phyloP scores from a whole-genome alignment of 1,140 invertebrate genomes.

The Achroia grisella region DNA sequence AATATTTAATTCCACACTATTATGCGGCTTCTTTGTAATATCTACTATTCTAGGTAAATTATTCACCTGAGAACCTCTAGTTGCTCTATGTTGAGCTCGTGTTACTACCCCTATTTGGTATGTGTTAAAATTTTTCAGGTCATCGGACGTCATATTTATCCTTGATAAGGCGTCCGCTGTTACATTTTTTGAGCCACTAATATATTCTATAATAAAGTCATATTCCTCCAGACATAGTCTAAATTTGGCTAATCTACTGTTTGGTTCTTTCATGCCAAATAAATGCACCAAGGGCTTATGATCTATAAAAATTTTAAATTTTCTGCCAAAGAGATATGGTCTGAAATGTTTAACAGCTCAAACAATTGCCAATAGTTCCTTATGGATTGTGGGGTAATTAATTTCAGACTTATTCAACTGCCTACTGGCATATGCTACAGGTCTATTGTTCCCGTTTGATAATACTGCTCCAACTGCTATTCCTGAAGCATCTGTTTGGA shows the following conservation, averaged over 20 bases:
- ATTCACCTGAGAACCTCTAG: background rate
- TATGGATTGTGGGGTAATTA: slow-evolving; percentile 48
- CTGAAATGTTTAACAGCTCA: too few species aligned
- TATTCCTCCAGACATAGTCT: slow-evolving; percentile 43
- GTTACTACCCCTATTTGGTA: slow-evolving; percentile 7
- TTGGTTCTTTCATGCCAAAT: slow-evolving; percentile 37
- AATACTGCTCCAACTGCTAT: background rate
- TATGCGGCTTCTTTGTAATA: slow-evolving; percentile 3
- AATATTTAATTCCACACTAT: slow-evolving; percentile 1
- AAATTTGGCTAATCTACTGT: slow-evolving; percentile 43
- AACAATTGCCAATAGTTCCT: slow-evolving; percentile 72
- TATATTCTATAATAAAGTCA: slow-evolving; percentile 38
- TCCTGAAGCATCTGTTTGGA: slow-evolving; percentile 1
- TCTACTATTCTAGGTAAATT: background rate
- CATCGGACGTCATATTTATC: slow-evolving; percentile 9
- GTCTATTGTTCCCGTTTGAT: background rate
- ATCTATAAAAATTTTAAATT: slow-evolving; percentile 48
- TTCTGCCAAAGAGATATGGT: too few species aligned
- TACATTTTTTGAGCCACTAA: slow-evolving; percentile 14
- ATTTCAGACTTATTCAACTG: background rate
- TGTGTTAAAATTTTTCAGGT: slow-evolving; percentile 14
- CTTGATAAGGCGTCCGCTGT: slow-evolving; percentile 18
- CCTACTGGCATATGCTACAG: background rate
- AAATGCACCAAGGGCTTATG: slow-evolving; percentile 46
- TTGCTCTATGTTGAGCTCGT: slow-evolving; percentile 3